These are phyloP conservation scores for Orthonyx spaldingii DNA, from an alignment of 2,113 vertebrate genomes.

Conservation along the genomic window DNA sequence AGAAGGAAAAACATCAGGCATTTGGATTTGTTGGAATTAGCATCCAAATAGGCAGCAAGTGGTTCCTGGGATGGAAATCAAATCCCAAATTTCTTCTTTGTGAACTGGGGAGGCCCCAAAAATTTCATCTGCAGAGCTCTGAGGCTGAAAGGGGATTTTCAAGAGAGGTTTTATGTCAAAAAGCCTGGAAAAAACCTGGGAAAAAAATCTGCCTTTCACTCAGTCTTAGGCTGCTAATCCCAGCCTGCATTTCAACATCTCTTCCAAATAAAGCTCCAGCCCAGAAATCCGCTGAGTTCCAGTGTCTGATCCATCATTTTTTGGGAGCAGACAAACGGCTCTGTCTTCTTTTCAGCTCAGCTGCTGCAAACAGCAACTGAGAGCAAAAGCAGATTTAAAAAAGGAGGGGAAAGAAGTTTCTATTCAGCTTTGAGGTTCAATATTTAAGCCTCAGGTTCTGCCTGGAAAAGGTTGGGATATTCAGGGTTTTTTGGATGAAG, in stretches of 20 bases:
- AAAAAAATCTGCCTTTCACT: not conserved
- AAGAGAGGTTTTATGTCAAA: not conserved
- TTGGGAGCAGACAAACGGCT: not conserved
- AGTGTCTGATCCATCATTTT: not conserved
- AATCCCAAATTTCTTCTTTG: not conserved
- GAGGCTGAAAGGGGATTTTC: not conserved
- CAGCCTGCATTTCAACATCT: not conserved
- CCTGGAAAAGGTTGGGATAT: not conserved
- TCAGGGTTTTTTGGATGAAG: not conserved
- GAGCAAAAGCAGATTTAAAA: not conserved
- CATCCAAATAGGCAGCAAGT: not conserved
- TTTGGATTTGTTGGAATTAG: not conserved
- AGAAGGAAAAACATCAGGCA: not conserved
- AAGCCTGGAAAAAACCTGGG: not conserved
- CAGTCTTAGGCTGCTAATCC: not conserved
- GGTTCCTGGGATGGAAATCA: not conserved
- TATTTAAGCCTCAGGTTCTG: not conserved
- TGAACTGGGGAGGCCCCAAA: not conserved
- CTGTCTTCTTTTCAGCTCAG: fast-evolving
- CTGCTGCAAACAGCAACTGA: not conserved
- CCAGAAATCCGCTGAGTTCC: not conserved
- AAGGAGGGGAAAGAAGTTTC: not conserved
- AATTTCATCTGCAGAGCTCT: not conserved
- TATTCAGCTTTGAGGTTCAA: not conserved
- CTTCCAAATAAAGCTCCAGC: not conserved